Base-by-base conservation (phyloP, 1,140 invertebrate genomes). In the Magallana angulata region DNA sequence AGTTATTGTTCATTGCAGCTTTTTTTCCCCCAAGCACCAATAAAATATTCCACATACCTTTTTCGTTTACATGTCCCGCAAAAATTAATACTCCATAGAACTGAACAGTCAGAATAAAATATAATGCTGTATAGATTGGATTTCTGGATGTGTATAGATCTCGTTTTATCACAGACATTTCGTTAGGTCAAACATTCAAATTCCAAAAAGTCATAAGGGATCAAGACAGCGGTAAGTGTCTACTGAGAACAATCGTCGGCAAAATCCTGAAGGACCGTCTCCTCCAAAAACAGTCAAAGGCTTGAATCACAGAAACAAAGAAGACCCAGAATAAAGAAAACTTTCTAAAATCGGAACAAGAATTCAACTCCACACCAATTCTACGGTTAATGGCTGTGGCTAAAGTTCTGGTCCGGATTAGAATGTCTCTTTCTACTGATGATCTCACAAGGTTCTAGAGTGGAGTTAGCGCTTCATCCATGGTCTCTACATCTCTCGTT, bases 111-210 rank as follows among this genome's bases (percentile, higher is more conserved):
- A 18, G 36, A 76, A 76, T 76, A 76, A 76, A 76, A 76, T 76
- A 76, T 76, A 76, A 76, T 76, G 24, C 24, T 76, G 24, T 76
- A 76, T 12, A 76, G 8, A 76, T 7, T 76, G 68, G 68, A 76
- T 76, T 76, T 76, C 68, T 76, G 8, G 68, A 76, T 30, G 68
- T 11, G 36, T 30, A 76, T 30, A 76, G 18, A 30, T 76, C 68
- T 76, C 68, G 68, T 76, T 76, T 6, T 76, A 76, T 76, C 68
- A 76, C 68, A 76, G 68, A 76, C 68, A 76, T 76, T 30, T 36
- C 24, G 11, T 30, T 76, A 76, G 24, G 36, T 76, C 68, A 76
- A 76, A 30, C 24, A 76, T 11, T 76, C 68, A 76, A 30, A 12
- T 76, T 76, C 68, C 68, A 76, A 18, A 62, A 62, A n/a, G n/a